phyloP scores from a whole-genome alignment of 1,140 invertebrate species.

The Orchesella cincta region DNA sequence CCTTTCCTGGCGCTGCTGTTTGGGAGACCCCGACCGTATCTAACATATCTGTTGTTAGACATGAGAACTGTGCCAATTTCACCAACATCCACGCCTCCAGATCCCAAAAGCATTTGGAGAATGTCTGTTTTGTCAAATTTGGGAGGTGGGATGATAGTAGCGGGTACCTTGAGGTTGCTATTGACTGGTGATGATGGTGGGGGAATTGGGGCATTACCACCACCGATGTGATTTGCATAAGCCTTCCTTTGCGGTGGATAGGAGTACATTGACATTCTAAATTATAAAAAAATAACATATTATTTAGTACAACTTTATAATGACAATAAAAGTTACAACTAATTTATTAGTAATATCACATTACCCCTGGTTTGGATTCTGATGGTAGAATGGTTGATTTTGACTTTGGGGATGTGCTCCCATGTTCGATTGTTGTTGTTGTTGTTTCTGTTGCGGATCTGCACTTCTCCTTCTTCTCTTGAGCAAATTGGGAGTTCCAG shows the following conservation, averaged over 20 bases:
- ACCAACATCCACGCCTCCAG: not conserved
- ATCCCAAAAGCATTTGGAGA: conserved; percentile 3
- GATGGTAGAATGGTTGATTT: not conserved
- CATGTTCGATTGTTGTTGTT: no score
- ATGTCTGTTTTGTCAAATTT: not conserved
- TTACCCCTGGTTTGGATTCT: no score
- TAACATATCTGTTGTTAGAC: conserved; percentile 2
- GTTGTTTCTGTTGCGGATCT: not conserved
- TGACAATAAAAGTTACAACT: no score
- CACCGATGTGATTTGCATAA: not conserved
- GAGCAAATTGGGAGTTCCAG: conserved; percentile 40
- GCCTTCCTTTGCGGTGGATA: not conserved
- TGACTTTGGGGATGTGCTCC: not conserved
- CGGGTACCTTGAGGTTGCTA: not conserved
- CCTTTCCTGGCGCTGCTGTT: not conserved
- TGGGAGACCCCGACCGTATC: not conserved
- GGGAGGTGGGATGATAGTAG: not conserved
- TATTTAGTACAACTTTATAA: not conserved
- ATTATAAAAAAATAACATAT: not conserved
- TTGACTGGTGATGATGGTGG: not conserved
- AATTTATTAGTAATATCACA: no score
- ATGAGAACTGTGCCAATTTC: not conserved
- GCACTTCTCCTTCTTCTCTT: not conserved
- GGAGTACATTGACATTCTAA: not conserved
- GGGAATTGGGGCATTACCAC: not conserved